A percentile compares a stretch with the other conserved stretches of the same genome.
Evolutionary conservation across 2,797 vertebrate genomes (phyloP).

Genomic region (Chrysocyon brachyurus): DNA sequence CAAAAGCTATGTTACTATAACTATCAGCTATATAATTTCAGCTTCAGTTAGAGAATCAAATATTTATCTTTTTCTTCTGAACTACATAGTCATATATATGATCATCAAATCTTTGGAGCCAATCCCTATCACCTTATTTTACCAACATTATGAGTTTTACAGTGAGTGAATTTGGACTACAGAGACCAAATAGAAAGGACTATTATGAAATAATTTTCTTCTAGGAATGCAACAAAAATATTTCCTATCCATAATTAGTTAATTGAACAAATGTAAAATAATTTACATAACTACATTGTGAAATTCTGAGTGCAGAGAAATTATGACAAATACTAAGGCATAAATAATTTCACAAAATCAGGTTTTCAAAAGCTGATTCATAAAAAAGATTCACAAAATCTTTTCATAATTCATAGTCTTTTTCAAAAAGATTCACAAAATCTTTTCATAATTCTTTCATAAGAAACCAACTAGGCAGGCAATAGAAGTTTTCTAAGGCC

Average conservation of each 20-base stretch:
- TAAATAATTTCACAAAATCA: constrained; percentile 36
- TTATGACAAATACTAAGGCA: neutral
- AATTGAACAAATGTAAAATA: constrained; percentile 16
- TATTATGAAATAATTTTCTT: neutral
- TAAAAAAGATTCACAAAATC: too few species aligned
- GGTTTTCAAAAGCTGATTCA: too few species aligned
- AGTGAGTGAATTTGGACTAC: neutral
- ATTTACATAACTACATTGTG: constrained; percentile 39
- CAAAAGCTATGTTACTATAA: neutral
- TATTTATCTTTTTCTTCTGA: constrained; percentile 7
- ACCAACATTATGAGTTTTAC: neutral
- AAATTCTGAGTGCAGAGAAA: constrained; percentile 39
- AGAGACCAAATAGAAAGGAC: neutral
- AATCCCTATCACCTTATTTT: neutral
- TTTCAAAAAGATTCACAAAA: too few species aligned
- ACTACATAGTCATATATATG: neutral
- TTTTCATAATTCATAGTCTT: too few species aligned
- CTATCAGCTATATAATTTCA: neutral
- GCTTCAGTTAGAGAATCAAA: neutral
- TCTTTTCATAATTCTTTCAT: too few species aligned
- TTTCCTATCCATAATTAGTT: constrained; percentile 26
- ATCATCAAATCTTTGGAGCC: constrained; percentile 1
- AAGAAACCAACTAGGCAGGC: neutral
- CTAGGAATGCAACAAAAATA: constrained; percentile 25
- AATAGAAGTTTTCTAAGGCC: constrained; percentile 20